Conservation (phyloP, 1,140 invertebrate species). For the Vanessa atalanta region DNA sequence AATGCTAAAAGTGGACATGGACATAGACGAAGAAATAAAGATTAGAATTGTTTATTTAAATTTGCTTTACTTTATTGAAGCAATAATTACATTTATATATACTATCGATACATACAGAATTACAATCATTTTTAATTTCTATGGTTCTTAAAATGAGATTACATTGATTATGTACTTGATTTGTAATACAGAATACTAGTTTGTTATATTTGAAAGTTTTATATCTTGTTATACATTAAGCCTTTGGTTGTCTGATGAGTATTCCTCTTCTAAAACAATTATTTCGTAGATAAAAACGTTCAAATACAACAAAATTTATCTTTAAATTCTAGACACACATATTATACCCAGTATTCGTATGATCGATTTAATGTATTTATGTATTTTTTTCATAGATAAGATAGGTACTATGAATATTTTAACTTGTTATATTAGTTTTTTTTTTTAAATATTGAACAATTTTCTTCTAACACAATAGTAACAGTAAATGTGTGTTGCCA, state of each 20-base stretch:
- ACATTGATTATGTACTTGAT: conserved; percentile 55
- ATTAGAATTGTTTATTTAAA: conserved; percentile 46
- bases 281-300: conserved; percentile 12
- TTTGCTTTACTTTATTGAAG: conserved; percentile 73
- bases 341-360: conserved; percentile 21
- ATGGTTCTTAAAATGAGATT: conserved; percentile 46
- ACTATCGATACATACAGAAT: conserved; percentile 60
- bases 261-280: conserved; percentile 2
- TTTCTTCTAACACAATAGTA: not conserved
- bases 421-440: conserved; percentile 15
- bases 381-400: conserved; percentile 7
- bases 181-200: conserved; percentile 33
- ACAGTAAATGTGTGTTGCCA: not conserved
- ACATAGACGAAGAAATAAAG: conserved; percentile 17
- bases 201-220: conserved; percentile 34
- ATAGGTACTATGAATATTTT: conserved; percentile 21
- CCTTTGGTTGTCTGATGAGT: not conserved
- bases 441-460: conserved; percentile 4
- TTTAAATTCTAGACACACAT: conserved; percentile 24
- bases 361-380: conserved; percentile 19
- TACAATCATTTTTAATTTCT: conserved; percentile 39
- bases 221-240: not conserved
- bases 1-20: no score
- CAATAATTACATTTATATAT: conserved; percentile 66
- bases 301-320: conserved; percentile 28